A percentile compares a stretch with the other conserved stretches of the same genome.
Evolutionary conservation across 2,113 vertebrate species (phyloP).

Genomic region (Sceloporus tristichus): DNA sequence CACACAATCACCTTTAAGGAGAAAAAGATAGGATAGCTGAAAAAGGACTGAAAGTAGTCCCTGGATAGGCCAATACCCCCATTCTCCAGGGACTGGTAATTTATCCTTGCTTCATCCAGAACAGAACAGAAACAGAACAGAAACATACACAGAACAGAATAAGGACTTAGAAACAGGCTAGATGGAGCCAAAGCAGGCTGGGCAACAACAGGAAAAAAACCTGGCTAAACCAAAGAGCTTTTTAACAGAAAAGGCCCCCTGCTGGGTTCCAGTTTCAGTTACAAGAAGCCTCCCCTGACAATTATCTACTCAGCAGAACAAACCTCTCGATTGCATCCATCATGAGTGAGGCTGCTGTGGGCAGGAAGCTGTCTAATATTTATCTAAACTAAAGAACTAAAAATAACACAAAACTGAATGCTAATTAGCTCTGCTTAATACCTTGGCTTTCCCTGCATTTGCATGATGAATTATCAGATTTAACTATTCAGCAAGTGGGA

Average conservation of each 20-base stretch:
- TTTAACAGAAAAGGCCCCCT: background rate
- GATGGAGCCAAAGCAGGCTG: background rate
- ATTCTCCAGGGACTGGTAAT: too few relatives aligned
- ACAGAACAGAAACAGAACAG: too few relatives aligned
- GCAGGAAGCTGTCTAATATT: background rate
- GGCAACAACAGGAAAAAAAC: background rate
- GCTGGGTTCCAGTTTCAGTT: background rate
- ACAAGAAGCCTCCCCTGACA: background rate
- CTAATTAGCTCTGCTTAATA: background rate
- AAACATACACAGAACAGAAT: background rate
- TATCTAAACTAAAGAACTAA: background rate
- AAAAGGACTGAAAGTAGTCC: too few relatives aligned
- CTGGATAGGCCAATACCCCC: too few relatives aligned
- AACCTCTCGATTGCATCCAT: background rate
- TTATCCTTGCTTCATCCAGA: background rate
- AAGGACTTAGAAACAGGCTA: background rate
- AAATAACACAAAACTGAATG: background rate
- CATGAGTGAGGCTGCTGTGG: background rate
- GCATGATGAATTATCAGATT: too few relatives aligned
- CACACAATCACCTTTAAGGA: too few relatives aligned
- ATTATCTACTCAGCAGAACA: constrained; percentile 15
- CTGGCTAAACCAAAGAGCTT: background rate
- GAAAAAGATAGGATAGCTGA: too few relatives aligned
- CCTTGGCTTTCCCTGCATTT: too few relatives aligned
- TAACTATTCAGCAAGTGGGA: too few relatives aligned